These are phyloP conservation scores for Gymnothorax reevesii DNA, from an alignment of 2,797 vertebrate genomes.

Conservation along the genomic window DNA sequence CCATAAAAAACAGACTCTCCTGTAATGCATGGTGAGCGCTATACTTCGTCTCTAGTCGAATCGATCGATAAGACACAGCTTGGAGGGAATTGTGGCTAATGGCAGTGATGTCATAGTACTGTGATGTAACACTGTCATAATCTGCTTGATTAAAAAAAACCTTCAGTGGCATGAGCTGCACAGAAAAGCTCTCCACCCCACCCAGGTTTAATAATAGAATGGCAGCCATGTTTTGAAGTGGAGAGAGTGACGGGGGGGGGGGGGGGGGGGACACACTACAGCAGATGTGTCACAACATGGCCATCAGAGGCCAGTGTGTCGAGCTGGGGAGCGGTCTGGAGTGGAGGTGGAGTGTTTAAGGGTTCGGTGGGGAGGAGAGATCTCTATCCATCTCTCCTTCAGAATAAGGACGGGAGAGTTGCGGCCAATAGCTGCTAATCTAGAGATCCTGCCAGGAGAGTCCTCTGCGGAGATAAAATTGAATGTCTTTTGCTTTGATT, in stretches of 20 bases:
- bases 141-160: not conserved
- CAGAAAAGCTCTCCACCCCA: not conserved
- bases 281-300: not conserved
- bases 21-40: too few relatives aligned
- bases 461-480: conserved; percentile 49
- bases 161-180: not conserved
- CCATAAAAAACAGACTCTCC: too few relatives aligned
- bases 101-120: not conserved
- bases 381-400: not conserved
- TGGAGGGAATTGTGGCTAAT: not conserved
- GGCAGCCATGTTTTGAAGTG: not conserved
- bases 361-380: not conserved
- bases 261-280: not conserved
- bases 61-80: too few relatives aligned
- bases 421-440: not conserved
- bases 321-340: not conserved
- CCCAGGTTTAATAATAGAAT: not conserved
- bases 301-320: not conserved
- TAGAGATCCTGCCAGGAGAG: conserved; percentile 39
- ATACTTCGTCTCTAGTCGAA: too few relatives aligned
- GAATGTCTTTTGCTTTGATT: conserved; percentile 61
- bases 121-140: not conserved
- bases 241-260: not conserved
- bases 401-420: not conserved
- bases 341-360: too few relatives aligned